Evolutionary conservation across 2,888 invertebrate genomes (phyloP).

Genomic region (Nymphalis polychloros): DNA sequence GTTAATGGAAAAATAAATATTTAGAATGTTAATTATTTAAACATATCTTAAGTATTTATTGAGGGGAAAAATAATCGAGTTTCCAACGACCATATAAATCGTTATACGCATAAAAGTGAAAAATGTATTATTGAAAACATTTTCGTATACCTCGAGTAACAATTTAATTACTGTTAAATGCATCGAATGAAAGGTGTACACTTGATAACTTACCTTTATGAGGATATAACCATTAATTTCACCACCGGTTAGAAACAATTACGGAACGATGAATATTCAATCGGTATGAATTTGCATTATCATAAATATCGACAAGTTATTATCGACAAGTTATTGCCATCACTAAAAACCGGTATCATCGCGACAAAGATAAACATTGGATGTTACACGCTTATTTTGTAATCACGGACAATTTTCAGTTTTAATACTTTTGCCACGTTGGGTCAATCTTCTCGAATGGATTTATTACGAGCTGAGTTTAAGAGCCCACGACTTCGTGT

Average conservation of each 20-base stretch:
- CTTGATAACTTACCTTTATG: slow-evolving; percentile 20
- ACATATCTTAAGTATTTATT: background rate
- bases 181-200: slow-evolving; percentile 26
- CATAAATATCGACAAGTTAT: slow-evolving; percentile 49
- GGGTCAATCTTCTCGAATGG: background rate
- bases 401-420: slow-evolving; percentile 28
- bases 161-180: slow-evolving; percentile 26
- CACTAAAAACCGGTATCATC: slow-evolving; percentile 42
- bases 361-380: slow-evolving; percentile 39
- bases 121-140: slow-evolving; percentile 7
- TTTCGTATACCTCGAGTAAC: slow-evolving; percentile 9
- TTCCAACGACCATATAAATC: slow-evolving; percentile 10
- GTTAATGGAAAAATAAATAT: slow-evolving; percentile 5
- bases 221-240: slow-evolving; percentile 45
- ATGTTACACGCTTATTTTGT: slow-evolving; percentile 25
- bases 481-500: background rate
- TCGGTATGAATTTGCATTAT: slow-evolving; percentile 54
- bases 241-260: slow-evolving; percentile 57
- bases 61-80: slow-evolving; percentile 2
- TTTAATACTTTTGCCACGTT: slow-evolving; percentile 32
- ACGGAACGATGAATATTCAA: slow-evolving; percentile 58
- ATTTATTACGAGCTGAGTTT: background rate
- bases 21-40: background rate
- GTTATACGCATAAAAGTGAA: slow-evolving; percentile 7
- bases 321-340: slow-evolving; percentile 49